phyloP scores from a whole-genome alignment of 2,797 vertebrate genomes.

The Semotilus atromaculatus region DNA sequence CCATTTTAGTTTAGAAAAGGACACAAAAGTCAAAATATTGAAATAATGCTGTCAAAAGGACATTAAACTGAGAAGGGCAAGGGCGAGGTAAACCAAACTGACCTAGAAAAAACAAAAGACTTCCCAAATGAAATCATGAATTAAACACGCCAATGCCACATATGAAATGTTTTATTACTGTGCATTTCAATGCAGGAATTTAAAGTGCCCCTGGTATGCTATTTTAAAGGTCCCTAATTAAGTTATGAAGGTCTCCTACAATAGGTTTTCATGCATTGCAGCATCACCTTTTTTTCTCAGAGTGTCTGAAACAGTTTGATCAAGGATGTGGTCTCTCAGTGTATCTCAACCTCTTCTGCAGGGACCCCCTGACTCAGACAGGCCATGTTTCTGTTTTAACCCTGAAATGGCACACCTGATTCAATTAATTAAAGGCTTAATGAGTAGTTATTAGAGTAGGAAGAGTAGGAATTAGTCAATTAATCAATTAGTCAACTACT shows the following conservation, averaged over 20 bases:
- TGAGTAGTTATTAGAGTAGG: too few relatives aligned
- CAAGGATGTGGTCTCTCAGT: too few relatives aligned
- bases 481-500: too few relatives aligned
- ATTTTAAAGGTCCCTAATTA: not conserved
- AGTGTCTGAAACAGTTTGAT: too few relatives aligned
- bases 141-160: not conserved
- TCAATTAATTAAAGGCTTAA: too few relatives aligned
- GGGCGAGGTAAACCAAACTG: not conserved
- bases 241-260: not conserved
- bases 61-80: constrained; percentile 22
- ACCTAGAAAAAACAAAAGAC: not conserved
- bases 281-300: not conserved
- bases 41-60: constrained; percentile 1
- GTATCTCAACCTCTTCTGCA: too few relatives aligned
- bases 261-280: not conserved
- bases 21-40: not conserved
- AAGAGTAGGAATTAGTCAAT: too few relatives aligned
- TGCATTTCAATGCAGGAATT: constrained; percentile 3
- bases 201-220: not conserved
- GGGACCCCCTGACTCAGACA: too few relatives aligned
- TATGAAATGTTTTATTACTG: not conserved
- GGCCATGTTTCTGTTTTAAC: too few relatives aligned
- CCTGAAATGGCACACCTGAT: too few relatives aligned
- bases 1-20: constrained; percentile 8
- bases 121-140: not conserved